Evolutionary conservation across 2,797 vertebrate genomes (phyloP).

Genomic region (Chrysolophus pictus): DNA sequence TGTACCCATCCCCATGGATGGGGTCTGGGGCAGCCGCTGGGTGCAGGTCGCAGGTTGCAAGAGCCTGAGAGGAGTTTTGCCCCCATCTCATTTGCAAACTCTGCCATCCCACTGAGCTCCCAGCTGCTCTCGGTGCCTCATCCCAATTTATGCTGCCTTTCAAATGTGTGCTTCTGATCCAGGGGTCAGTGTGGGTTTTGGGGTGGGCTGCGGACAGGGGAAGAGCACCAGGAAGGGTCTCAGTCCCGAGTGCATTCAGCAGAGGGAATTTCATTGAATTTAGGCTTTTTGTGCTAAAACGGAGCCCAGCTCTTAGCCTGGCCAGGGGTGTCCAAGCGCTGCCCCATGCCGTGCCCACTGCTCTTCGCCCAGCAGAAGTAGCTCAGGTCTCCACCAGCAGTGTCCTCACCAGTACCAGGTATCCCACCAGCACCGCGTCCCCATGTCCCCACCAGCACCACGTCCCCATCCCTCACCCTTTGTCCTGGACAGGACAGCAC

Average conservation of each 20-base stretch:
- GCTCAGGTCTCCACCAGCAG: neutral
- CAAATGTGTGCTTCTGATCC: rapidly evolving
- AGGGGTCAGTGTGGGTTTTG: rapidly evolving
- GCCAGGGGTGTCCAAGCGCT: rapidly evolving
- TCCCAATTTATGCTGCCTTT: rapidly evolving
- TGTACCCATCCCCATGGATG: neutral
- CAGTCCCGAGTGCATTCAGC: neutral
- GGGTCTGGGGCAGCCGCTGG: neutral
- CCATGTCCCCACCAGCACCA: too few relatives aligned
- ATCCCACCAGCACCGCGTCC: too few relatives aligned
- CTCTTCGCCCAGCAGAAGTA: neutral
- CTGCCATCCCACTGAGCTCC: too few relatives aligned
- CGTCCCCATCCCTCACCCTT: too few relatives aligned
- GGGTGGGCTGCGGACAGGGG: rapidly evolving
- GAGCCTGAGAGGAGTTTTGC: neutral
- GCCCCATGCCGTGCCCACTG: rapidly evolving
- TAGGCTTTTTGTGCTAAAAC: rapidly evolving
- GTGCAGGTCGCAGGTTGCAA: too few relatives aligned
- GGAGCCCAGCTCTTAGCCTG: too few relatives aligned
- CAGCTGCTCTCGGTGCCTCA: neutral
- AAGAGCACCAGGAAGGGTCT: rapidly evolving
- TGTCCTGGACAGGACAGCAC: rapidly evolving
- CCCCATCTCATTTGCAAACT: too few relatives aligned
- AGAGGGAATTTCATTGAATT: neutral
- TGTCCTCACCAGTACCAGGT: too few relatives aligned